Conservation (phyloP, 2,113 vertebrate genomes). For the Etheostoma cragini region DNA sequence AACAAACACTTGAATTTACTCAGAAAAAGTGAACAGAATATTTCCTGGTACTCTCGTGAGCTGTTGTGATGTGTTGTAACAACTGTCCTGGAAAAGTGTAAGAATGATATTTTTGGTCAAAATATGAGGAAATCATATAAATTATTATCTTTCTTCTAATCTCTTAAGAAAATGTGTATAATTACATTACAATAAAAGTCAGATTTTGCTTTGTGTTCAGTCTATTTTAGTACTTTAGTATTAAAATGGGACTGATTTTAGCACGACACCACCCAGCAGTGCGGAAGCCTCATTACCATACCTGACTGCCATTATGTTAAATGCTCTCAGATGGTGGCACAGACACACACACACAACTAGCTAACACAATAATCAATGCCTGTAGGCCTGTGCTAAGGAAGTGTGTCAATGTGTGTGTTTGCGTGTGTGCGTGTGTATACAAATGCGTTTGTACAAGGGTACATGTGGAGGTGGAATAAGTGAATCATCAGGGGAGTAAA, state of each 20-base stretch:
- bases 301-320: conserved; percentile 70
- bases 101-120: neutral
- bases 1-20: neutral
- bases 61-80: neutral
- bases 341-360: conserved; percentile 5
- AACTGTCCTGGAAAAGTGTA: neutral
- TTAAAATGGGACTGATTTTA: conserved; percentile 37
- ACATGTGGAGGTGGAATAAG: conserved; percentile 35
- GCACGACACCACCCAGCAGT: conserved; percentile 36
- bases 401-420: conserved; percentile 6
- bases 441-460: conserved; percentile 12
- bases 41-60: neutral
- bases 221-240: neutral
- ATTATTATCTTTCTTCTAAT: neutral
- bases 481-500: conserved; percentile 34
- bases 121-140: neutral
- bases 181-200: neutral
- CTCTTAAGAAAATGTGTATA: neutral
- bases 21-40: neutral
- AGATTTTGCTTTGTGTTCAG: conserved; percentile 11
- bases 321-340: conserved; percentile 61
- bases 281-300: conserved; percentile 72
- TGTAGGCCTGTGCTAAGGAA: conserved; percentile 32
- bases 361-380: conserved; percentile 33
- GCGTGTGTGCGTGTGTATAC: conserved; percentile 14